These are phyloP conservation scores for Rhea americana DNA, from an alignment of 2,113 vertebrate genomes.

Conservation along the genomic window DNA sequence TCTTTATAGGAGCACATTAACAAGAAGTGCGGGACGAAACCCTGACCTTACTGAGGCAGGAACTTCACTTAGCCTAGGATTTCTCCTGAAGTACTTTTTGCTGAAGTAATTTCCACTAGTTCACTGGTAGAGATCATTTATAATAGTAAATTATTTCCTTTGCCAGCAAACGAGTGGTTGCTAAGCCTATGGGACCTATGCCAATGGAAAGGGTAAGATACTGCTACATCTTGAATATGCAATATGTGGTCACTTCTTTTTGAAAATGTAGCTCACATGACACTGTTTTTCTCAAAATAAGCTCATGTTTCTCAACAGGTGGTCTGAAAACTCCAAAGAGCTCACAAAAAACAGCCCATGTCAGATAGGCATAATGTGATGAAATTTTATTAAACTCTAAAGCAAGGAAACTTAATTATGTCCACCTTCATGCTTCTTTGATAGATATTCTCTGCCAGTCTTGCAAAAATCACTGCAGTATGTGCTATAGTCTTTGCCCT, in stretches of 20 bases:
- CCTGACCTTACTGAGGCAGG: background rate
- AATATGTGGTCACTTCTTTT: background rate
- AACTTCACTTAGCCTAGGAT: background rate
- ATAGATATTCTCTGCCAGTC: background rate
- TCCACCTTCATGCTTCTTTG: background rate
- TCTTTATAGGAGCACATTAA: background rate
- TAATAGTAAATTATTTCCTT: background rate
- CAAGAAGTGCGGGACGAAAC: background rate
- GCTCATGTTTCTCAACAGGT: background rate
- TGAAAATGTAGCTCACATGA: background rate
- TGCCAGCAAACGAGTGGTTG: background rate
- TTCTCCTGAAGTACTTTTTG: background rate
- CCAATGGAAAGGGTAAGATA: rapidly evolving
- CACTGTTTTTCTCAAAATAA: background rate
- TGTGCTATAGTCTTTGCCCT: background rate
- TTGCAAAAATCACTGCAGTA: background rate
- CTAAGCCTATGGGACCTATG: background rate
- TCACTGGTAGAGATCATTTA: background rate
- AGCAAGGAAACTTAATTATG: background rate
- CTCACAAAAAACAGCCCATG: background rate
- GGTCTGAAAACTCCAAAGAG: background rate
- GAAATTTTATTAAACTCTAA: background rate
- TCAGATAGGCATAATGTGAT: background rate
- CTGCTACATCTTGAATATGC: background rate
- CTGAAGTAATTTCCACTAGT: background rate